A percentile compares a stretch with the other conserved stretches of the same genome.
These are phyloP conservation scores for Brachionus asplanchnoidis DNA, from an alignment of 1,140 invertebrate species.

Conservation along the genomic window DNA sequence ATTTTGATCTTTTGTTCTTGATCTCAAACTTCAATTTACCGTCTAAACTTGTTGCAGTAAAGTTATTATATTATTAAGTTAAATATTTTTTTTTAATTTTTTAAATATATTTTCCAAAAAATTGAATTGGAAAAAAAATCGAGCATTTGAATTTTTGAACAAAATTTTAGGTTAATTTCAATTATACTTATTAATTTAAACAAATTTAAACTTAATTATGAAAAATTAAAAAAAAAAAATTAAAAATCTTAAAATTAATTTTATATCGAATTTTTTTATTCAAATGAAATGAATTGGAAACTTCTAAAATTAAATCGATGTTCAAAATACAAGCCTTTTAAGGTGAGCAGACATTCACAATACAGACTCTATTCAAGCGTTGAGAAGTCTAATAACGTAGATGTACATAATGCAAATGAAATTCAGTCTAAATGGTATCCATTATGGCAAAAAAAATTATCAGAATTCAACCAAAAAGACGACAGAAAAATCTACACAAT, in stretches of 20 bases:
- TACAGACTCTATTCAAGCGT: neutral
- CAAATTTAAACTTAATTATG: neutral
- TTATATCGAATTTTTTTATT: neutral
- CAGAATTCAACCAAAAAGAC: neutral
- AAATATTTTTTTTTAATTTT: too few species aligned
- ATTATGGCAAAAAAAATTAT: conserved; percentile 1
- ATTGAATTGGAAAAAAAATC: too few species aligned
- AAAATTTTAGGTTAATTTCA: too few species aligned
- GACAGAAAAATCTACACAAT: conserved; percentile 42
- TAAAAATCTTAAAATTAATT: neutral
- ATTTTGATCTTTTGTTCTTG: too few species aligned
- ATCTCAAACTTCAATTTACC: too few species aligned
- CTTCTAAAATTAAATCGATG: neutral
- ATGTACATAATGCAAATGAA: conserved; percentile 12
- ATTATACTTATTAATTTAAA: neutral
- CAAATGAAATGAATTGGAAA: neutral
- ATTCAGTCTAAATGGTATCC: conserved; percentile 5
- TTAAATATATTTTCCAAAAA: too few species aligned
- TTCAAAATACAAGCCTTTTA: neutral
- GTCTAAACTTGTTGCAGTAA: too few species aligned
- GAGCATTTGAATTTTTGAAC: too few species aligned
- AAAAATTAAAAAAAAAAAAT: neutral
- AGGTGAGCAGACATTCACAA: neutral
- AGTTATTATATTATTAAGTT: too few species aligned
- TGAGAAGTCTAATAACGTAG: neutral